Evolutionary conservation across 2,113 vertebrate genomes (phyloP).

Genomic region (Paralichthys olivaceus): DNA sequence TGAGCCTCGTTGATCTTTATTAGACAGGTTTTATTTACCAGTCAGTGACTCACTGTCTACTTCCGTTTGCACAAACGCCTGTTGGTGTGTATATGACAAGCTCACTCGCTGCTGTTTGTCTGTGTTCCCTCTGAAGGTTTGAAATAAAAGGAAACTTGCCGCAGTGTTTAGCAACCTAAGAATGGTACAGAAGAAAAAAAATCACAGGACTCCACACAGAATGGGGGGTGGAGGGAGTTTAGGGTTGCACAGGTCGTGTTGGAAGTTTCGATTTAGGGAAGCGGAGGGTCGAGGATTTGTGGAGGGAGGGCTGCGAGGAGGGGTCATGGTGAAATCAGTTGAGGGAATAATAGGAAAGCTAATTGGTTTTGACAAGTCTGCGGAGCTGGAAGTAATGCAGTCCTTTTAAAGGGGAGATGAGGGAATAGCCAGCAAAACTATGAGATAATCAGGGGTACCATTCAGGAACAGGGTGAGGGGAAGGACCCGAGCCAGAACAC

Average conservation of each 20-base stretch:
- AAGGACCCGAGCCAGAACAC: constrained; percentile 59
- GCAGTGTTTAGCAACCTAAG: constrained; percentile 7
- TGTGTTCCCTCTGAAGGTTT: constrained; percentile 31
- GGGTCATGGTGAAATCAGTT: constrained; percentile 83
- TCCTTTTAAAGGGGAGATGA: constrained; percentile 82
- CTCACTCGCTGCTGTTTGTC: constrained; percentile 26
- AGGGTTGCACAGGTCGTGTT: constrained; percentile 78
- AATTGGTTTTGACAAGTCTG: constrained; percentile 89
- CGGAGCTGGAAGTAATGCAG: constrained; percentile 85
- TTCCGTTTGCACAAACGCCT: constrained; percentile 25
- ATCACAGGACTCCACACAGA: constrained; percentile 42
- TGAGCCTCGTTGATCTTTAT: constrained; percentile 47
- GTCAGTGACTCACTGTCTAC: constrained; percentile 49
- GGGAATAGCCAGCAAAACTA: constrained; percentile 81
- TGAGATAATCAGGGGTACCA: constrained; percentile 84
- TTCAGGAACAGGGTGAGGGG: constrained; percentile 58
- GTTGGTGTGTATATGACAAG: constrained; percentile 19
- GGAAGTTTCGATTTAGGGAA: constrained; percentile 77
- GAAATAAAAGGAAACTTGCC: constrained; percentile 39
- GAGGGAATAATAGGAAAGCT: constrained; percentile 85
- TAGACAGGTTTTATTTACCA: constrained; percentile 60
- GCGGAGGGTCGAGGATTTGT: constrained; percentile 71
- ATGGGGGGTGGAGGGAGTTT: constrained; percentile 48
- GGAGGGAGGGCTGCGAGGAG: constrained; percentile 62
- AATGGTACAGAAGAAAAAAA: constrained; percentile 4